Evolutionary conservation across 2,888 invertebrate species (phyloP).

Genomic region (Carterocephalus palaemon): DNA sequence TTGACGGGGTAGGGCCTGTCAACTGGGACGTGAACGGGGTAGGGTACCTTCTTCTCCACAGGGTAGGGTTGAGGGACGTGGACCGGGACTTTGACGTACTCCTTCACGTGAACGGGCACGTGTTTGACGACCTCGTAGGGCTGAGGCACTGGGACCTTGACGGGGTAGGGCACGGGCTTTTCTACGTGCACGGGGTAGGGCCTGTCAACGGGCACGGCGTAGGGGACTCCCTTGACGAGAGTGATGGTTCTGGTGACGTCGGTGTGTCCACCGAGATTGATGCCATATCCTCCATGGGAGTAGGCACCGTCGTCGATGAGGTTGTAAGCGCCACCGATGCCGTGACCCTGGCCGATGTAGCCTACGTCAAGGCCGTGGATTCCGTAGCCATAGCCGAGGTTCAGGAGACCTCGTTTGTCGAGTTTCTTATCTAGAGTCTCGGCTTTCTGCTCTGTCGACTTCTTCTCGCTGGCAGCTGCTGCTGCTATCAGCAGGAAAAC

Average conservation of each 20-base stretch:
- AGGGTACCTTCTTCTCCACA: conserved; percentile 86
- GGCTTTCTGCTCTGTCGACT: conserved; percentile 76
- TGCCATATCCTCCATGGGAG: conserved; percentile 39
- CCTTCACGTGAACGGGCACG: conserved; percentile 86
- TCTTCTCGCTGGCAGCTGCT: conserved; percentile 84
- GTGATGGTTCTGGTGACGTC: conserved; percentile 82
- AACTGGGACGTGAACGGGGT: too few relatives aligned
- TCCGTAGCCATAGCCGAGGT: conserved; percentile 89
- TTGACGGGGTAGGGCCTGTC: conserved; percentile 89
- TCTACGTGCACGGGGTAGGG: conserved; percentile 82
- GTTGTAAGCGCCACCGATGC: conserved; percentile 76
- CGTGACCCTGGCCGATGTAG: conserved; percentile 82
- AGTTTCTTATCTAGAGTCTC: conserved; percentile 85
- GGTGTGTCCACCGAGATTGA: conserved; percentile 54
- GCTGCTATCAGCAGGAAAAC: conserved; percentile 87
- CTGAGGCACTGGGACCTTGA: conserved; percentile 84
- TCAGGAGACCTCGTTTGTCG: conserved; percentile 88
- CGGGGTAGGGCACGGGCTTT: conserved; percentile 82
- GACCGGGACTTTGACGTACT: conserved; percentile 87
- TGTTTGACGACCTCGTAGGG: conserved; percentile 85
- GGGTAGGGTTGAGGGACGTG: conserved; percentile 88
- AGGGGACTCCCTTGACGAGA: conserved; percentile 81
- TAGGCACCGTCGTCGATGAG: conserved; percentile 51
- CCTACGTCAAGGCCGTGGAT: conserved; percentile 86
- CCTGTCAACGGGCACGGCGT: conserved; percentile 82